Evolutionary conservation across 2,888 invertebrate species (phyloP).

Genomic region (Temnothorax rugatulus): DNA sequence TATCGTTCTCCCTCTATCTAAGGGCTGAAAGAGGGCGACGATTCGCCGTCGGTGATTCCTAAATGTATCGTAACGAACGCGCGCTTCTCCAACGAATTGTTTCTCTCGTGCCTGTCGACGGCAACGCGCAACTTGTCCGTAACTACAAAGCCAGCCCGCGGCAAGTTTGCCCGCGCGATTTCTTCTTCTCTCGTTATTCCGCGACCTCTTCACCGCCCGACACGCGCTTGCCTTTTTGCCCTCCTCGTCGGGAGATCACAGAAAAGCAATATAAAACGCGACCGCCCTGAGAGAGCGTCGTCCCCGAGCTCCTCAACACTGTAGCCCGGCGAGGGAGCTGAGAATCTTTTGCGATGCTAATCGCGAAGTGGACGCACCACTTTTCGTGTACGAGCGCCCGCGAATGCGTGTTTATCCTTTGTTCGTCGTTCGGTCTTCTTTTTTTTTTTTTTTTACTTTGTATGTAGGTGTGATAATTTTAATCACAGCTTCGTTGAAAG

Average conservation of each 20-base stretch:
- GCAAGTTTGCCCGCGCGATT: constrained; percentile 70
- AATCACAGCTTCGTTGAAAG: constrained; percentile 50
- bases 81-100: constrained; percentile 78
- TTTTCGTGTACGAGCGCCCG: constrained; percentile 66
- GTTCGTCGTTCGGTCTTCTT: constrained; percentile 37
- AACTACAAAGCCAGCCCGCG: constrained; percentile 77
- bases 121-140: constrained; percentile 75
- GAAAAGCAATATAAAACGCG: constrained; percentile 74
- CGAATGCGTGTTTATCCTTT: constrained; percentile 70
- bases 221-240: constrained; percentile 66
- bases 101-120: constrained; percentile 76
- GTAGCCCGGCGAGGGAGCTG: constrained; percentile 10
- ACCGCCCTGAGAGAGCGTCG: constrained; percentile 51
- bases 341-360: constrained; percentile 74
- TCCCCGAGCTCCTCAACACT: constrained; percentile 32
- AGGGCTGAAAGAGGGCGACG: not conserved
- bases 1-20: not conserved
- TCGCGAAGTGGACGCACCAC: constrained; percentile 66
- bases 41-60: constrained; percentile 56
- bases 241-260: constrained; percentile 70
- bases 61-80: constrained; percentile 79
- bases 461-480: constrained; percentile 67
- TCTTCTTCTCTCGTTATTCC: constrained; percentile 61
- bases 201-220: constrained; percentile 53
- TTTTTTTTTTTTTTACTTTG: constrained; percentile 65